Percentiles rank a stretch among this genome's conserved stretches.
phyloP scores from a whole-genome alignment of 2,888 invertebrate genomes.

The Lathronympha strigana region DNA sequence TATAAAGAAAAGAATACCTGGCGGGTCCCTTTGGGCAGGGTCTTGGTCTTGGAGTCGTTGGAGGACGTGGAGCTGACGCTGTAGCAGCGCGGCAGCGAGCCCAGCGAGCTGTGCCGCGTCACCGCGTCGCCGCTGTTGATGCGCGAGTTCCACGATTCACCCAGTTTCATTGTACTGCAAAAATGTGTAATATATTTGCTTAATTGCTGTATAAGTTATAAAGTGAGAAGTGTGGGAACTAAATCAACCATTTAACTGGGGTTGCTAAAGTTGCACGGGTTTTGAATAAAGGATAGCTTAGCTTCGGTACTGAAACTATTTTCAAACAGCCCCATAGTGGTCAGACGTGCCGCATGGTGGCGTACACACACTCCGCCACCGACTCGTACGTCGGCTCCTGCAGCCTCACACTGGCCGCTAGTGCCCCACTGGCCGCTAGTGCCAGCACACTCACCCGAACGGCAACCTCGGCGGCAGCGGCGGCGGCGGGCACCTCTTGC shows the following conservation, averaged over 20 bases:
- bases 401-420: slow-evolving; percentile 32
- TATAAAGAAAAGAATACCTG: too few species aligned
- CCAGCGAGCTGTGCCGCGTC: slow-evolving; percentile 67
- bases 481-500: too few species aligned
- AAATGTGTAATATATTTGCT: neutral
- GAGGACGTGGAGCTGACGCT: slow-evolving; percentile 42
- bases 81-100: slow-evolving; percentile 61
- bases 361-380: slow-evolving; percentile 68
- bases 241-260: too few species aligned
- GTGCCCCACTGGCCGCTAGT: neutral
- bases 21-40: slow-evolving; percentile 1
- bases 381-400: slow-evolving; percentile 75
- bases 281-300: too few species aligned
- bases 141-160: slow-evolving; percentile 50
- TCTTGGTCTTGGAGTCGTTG: slow-evolving; percentile 41
- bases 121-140: slow-evolving; percentile 48
- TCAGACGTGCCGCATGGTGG: slow-evolving; percentile 56
- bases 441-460: too few species aligned
- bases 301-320: too few species aligned
- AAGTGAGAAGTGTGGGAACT: too few species aligned
- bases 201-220: neutral
- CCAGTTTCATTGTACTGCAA: slow-evolving; percentile 48
- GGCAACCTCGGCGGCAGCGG: too few species aligned
- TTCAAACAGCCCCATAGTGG: too few species aligned
- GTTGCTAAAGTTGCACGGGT: too few species aligned